phyloP scores from a whole-genome alignment of 2,888 invertebrate species.

The Habrosyne pyritoides region DNA sequence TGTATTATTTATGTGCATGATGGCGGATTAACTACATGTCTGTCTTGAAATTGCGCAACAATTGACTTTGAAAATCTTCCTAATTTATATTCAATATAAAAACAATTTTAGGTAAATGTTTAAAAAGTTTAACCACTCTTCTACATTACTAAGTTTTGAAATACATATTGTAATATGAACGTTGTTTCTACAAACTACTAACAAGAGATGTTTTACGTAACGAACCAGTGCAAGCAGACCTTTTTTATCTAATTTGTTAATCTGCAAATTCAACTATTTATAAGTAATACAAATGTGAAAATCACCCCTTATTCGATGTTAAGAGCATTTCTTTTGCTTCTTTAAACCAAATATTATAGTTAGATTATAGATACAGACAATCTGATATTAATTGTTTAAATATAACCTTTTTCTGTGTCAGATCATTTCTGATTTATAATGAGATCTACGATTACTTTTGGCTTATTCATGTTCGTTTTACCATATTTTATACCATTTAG shows the following conservation, averaged over 20 bases:
- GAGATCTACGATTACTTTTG: too few relatives aligned
- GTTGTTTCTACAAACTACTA: constrained; percentile 22
- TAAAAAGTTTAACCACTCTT: constrained; percentile 17
- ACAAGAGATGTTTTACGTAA: constrained; percentile 26
- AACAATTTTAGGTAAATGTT: neutral
- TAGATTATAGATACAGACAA: too few relatives aligned
- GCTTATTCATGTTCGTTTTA: too few relatives aligned
- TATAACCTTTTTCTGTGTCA: too few relatives aligned
- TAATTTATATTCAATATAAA: constrained; percentile 37
- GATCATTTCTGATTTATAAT: too few relatives aligned
- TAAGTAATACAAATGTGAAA: neutral
- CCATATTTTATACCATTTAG: too few relatives aligned
- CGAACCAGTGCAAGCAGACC: constrained; percentile 27
- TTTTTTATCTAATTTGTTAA: constrained; percentile 22
- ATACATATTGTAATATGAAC: constrained; percentile 33
- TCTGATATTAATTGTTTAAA: too few relatives aligned
- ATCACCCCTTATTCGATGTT: too few relatives aligned
- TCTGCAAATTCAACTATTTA: neutral
- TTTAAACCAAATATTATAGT: too few relatives aligned
- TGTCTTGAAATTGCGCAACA: constrained; percentile 48
- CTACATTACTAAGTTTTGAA: constrained; percentile 17
- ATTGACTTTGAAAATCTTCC: constrained; percentile 55
- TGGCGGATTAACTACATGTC: constrained; percentile 36
- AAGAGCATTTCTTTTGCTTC: too few relatives aligned
- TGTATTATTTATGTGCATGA: constrained; percentile 38